These are phyloP conservation scores for Saccostrea cuccullata DNA, from an alignment of 1,140 invertebrate species.

Conservation along the genomic window DNA sequence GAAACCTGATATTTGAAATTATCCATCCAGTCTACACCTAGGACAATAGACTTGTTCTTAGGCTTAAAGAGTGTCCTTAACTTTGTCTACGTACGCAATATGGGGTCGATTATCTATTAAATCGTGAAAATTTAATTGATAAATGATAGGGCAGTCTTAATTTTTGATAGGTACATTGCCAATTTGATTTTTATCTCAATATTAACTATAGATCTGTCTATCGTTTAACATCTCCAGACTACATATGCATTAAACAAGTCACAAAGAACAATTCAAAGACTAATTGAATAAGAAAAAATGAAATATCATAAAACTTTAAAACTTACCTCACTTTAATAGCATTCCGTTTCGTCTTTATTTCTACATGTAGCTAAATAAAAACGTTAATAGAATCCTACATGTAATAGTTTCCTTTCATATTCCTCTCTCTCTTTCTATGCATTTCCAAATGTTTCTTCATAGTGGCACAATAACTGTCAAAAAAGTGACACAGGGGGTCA, in stretches of 20 bases:
- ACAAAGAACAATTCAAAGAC: neutral
- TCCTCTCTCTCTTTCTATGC: neutral
- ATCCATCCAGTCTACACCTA: neutral
- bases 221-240: neutral
- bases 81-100: neutral
- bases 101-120: neutral
- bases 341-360: neutral
- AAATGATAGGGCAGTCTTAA: neutral
- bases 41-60: neutral
- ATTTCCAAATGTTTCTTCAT: neutral
- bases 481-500: neutral
- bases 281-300: neutral
- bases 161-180: conserved; percentile 28
- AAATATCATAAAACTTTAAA: neutral
- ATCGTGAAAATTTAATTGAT: conserved; percentile 23
- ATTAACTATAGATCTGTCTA: neutral
- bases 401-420: neutral
- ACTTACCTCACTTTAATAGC: neutral
- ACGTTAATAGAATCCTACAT: neutral
- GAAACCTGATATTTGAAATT: neutral
- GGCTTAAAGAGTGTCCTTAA: neutral
- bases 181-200: conserved; percentile 17
- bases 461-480: neutral
- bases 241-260: neutral
- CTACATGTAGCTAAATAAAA: neutral